A percentile compares a stretch with the other conserved stretches of the same genome.
Conservation (phyloP, 92 coral and sea anemone species). For the Parazoanthus atlanticus region DNA sequence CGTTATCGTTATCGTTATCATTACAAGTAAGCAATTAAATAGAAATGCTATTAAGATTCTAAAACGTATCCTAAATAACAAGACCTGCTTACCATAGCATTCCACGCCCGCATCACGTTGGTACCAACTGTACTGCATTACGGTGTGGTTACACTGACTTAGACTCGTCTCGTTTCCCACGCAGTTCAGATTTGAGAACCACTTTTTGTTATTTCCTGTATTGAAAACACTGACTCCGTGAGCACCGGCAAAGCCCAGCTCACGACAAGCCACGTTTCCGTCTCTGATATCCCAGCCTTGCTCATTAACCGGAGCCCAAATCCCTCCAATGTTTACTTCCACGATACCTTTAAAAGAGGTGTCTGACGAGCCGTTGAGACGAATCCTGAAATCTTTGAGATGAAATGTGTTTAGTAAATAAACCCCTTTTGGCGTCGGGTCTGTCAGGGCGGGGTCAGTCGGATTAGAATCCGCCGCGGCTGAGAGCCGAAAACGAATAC, state of each 20-base stretch:
- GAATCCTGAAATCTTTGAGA: constrained; percentile 12
- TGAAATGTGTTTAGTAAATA: neutral
- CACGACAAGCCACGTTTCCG: constrained; percentile 34
- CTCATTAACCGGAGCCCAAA: constrained; percentile 8
- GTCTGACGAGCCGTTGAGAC: constrained; percentile 19
- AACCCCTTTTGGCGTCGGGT: neutral
- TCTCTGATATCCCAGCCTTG: constrained; percentile 18
- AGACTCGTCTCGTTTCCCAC: constrained; percentile 15
- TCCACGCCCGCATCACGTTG: constrained; percentile 18
- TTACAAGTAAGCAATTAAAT: no score
- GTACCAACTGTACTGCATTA: neutral
- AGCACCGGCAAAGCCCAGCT: constrained; percentile 30
- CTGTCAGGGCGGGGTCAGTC: no score
- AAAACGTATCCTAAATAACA: no score
- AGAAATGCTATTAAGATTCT: no score
- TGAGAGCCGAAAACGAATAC: no score
- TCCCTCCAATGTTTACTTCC: constrained; percentile 10
- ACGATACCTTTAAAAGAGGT: constrained; percentile 13
- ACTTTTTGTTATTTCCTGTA: neutral
- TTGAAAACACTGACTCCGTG: neutral
- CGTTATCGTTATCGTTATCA: no score
- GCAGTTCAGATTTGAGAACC: constrained; percentile 6
- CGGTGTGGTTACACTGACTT: constrained; percentile 22
- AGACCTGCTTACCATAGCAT: constrained; percentile 42
- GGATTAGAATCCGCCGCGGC: no score